Percentiles rank a stretch among this genome's conserved stretches.
Conservation (phyloP, 2,113 vertebrate species). For the Crotalus horridus region DNA sequence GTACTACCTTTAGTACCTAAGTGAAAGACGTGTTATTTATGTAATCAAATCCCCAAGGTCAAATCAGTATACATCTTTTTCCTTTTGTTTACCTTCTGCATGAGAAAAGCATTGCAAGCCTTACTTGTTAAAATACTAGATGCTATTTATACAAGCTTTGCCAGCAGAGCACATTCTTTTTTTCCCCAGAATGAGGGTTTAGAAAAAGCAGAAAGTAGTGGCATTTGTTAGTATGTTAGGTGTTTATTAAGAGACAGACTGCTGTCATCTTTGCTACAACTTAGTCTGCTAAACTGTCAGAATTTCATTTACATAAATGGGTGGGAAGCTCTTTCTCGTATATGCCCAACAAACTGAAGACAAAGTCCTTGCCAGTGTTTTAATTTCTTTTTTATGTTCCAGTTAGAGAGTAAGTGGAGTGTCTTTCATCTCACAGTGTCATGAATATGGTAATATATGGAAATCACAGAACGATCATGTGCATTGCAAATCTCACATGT, state of each 20-base stretch:
- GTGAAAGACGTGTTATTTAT: not conserved
- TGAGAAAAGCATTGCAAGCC: not conserved
- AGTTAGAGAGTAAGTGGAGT: constrained; percentile 73
- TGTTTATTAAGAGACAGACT: constrained; percentile 65
- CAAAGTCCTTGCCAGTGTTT: constrained; percentile 81
- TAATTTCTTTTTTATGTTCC: constrained; percentile 78
- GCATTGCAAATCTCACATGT: not conserved
- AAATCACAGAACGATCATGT: constrained; percentile 80
- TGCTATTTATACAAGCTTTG: constrained; percentile 15
- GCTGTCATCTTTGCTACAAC: constrained; percentile 65
- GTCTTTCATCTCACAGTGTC: constrained; percentile 76
- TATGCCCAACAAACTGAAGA: constrained; percentile 78
- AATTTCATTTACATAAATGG: constrained; percentile 75
- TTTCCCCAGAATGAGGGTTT: constrained; percentile 19
- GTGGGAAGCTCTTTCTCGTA: constrained; percentile 68
- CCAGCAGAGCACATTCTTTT: constrained; percentile 23
- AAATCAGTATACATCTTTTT: not conserved
- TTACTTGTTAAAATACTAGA: not conserved
- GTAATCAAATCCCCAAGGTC: not conserved
- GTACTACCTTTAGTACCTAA: not conserved
- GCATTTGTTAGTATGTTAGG: constrained; percentile 57
- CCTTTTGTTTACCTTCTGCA: not conserved
- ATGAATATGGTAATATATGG: constrained; percentile 90
- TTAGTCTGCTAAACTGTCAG: constrained; percentile 65
- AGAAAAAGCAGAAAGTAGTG: constrained; percentile 28